Conservation (phyloP, 2,113 vertebrate genomes). For the Tauraco erythrolophus region DNA sequence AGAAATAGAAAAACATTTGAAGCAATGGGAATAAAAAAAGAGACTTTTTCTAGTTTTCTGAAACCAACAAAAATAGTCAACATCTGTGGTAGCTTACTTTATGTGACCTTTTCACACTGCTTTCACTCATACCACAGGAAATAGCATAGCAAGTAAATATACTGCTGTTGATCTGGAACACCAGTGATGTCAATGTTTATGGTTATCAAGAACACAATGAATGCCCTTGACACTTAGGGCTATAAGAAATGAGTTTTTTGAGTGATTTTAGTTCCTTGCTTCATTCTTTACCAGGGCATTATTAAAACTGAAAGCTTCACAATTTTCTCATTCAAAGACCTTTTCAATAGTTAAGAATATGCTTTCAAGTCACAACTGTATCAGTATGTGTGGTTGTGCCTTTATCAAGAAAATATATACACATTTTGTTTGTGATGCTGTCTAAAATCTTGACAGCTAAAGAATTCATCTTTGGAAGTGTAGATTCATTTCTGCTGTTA, state of each 20-base stretch:
- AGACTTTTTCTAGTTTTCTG: neutral
- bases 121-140: constrained; percentile 45
- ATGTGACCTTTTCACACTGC: constrained; percentile 52
- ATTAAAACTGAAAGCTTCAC: constrained; percentile 75
- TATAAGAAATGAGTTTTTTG: constrained; percentile 47
- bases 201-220: constrained; percentile 55
- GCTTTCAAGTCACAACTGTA: constrained; percentile 74
- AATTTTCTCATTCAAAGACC: constrained; percentile 72
- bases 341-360: constrained; percentile 74
- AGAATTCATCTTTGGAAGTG: constrained; percentile 70
- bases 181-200: constrained; percentile 31
- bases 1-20: neutral
- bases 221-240: constrained; percentile 54
- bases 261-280: constrained; percentile 69
- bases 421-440: constrained; percentile 69
- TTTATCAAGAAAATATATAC: constrained; percentile 68
- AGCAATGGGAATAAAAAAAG: neutral
- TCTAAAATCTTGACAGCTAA: constrained; percentile 73
- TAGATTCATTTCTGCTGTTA: constrained; percentile 40
- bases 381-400: constrained; percentile 53
- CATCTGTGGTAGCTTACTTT: constrained; percentile 36
- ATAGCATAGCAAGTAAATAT: constrained; percentile 26
- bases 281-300: constrained; percentile 61
- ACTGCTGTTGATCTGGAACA: constrained; percentile 57
- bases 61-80: constrained; percentile 17